Evolutionary conservation across 2,888 invertebrate genomes (phyloP).

Genomic region (Agriopis leucophaearia): DNA sequence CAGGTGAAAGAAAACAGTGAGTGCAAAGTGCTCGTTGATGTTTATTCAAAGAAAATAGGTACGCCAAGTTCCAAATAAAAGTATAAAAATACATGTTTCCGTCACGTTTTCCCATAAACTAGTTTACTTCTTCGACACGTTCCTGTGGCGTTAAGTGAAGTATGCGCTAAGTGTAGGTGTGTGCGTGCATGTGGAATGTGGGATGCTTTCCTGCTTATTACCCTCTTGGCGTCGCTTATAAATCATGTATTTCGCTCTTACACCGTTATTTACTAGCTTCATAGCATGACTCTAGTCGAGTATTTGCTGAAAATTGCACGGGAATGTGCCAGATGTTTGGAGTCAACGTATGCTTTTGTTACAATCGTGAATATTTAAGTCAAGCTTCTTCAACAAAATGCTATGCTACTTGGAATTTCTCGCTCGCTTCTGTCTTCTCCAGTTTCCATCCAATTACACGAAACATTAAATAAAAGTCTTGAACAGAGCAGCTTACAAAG

Average conservation of each 20-base stretch:
- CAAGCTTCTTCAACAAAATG: not conserved
- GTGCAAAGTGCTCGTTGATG: slow-evolving; percentile 10
- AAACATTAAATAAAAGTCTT: slow-evolving; percentile 17
- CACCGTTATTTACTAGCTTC: slow-evolving; percentile 46
- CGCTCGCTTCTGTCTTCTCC: slow-evolving; percentile 11
- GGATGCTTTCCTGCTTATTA: slow-evolving; percentile 44
- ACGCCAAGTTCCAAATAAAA: slow-evolving; percentile 18
- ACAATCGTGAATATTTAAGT: slow-evolving; percentile 4
- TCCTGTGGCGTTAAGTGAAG: slow-evolving; percentile 54
- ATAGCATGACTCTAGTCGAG: slow-evolving; percentile 38
- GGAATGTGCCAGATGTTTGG: slow-evolving; percentile 24
- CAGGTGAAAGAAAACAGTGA: slow-evolving; percentile 12
- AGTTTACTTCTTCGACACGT: slow-evolving; percentile 59
- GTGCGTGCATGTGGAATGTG: slow-evolving; percentile 47
- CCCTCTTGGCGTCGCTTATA: slow-evolving; percentile 45
- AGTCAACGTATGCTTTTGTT: slow-evolving; percentile 5
- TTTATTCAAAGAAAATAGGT: slow-evolving; percentile 15
- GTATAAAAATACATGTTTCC: slow-evolving; percentile 16
- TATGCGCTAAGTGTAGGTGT: slow-evolving; percentile 48
- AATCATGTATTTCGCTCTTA: slow-evolving; percentile 46
- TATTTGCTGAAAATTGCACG: slow-evolving; percentile 30
- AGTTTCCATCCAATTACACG: slow-evolving; percentile 3
- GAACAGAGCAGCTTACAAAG: slow-evolving; percentile 10
- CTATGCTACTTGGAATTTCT: not conserved
- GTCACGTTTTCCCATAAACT: slow-evolving; percentile 28